Percentiles rank a stretch among this genome's conserved stretches.
Evolutionary conservation across 1,140 invertebrate species (phyloP).

Genomic region (Chionoecetes opilio): DNA sequence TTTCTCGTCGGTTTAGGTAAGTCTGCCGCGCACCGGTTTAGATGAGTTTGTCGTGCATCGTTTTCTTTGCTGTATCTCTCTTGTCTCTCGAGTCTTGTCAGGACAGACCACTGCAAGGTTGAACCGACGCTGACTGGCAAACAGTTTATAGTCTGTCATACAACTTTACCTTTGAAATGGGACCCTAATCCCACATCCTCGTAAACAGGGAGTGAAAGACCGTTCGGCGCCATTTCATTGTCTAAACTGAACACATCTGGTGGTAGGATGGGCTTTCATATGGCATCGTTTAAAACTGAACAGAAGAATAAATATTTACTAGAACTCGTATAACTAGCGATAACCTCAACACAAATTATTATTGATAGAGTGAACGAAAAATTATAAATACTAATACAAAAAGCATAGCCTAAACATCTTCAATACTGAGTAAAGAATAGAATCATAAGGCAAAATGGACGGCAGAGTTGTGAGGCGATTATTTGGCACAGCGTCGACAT

Average conservation of each 20-base stretch:
- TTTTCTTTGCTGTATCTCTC: not conserved
- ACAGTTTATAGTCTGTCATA: conserved; percentile 14
- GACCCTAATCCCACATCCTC: not conserved
- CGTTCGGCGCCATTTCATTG: not conserved
- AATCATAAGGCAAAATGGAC: not conserved
- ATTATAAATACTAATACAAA: not conserved
- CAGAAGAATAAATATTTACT: not conserved
- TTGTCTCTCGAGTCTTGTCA: too few relatives aligned
- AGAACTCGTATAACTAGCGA: not conserved
- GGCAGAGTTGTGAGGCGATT: not conserved
- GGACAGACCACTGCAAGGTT: not conserved
- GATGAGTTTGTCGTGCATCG: not conserved
- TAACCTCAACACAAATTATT: too few relatives aligned
- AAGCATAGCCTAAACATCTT: not conserved
- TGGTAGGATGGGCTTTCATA: not conserved
- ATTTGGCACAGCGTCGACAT: not conserved
- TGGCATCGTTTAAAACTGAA: not conserved
- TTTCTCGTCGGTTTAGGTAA: not conserved
- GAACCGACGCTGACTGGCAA: not conserved
- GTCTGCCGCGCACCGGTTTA: not conserved
- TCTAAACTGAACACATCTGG: not conserved
- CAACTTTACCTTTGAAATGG: not conserved
- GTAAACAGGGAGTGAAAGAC: not conserved
- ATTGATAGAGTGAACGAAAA: too few relatives aligned
- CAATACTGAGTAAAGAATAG: not conserved